phyloP scores from a whole-genome alignment of 2,888 invertebrate species.

The Cartodere bifasciata region DNA sequence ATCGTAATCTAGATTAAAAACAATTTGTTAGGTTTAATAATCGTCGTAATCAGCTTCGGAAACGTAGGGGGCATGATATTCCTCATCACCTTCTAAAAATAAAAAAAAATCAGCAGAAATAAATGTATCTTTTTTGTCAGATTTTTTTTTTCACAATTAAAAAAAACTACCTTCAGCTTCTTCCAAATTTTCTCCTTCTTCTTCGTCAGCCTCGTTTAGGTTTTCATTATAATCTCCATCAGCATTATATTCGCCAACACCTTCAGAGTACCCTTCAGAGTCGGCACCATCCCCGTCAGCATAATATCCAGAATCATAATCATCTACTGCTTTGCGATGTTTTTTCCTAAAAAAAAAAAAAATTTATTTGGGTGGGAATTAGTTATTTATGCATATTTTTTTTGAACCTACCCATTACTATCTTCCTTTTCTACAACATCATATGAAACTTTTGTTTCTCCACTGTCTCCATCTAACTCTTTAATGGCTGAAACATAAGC shows the following conservation, averaged over 20 bases:
- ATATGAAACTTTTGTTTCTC: conserved; percentile 1
- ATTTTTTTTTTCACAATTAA: conserved; percentile 1
- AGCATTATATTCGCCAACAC: conserved; percentile 13
- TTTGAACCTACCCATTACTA: conserved; percentile 1
- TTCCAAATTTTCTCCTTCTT: conserved; percentile 10
- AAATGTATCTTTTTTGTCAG: too few species aligned
- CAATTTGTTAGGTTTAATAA: too few species aligned
- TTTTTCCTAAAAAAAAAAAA: conserved; percentile 1
- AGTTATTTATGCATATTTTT: background rate
- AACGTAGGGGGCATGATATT: too few species aligned
- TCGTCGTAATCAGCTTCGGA: too few species aligned
- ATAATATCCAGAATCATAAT: conserved; percentile 17
- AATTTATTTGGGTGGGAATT: background rate
- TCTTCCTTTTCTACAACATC: conserved; percentile 1
- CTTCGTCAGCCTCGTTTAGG: conserved; percentile 12
- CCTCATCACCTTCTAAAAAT: too few species aligned
- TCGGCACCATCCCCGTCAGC: conserved; percentile 17
- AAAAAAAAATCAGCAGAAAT: too few species aligned
- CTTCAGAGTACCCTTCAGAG: conserved; percentile 17
- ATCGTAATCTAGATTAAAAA: too few species aligned
- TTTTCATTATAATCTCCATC: conserved; percentile 14
- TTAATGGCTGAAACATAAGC: background rate
- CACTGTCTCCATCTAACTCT: conserved; percentile 3
- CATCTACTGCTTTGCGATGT: conserved; percentile 13
- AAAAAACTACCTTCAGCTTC: conserved; percentile 9